phyloP scores from a whole-genome alignment of 2,888 invertebrate genomes.

The Epistrophe eligans region DNA sequence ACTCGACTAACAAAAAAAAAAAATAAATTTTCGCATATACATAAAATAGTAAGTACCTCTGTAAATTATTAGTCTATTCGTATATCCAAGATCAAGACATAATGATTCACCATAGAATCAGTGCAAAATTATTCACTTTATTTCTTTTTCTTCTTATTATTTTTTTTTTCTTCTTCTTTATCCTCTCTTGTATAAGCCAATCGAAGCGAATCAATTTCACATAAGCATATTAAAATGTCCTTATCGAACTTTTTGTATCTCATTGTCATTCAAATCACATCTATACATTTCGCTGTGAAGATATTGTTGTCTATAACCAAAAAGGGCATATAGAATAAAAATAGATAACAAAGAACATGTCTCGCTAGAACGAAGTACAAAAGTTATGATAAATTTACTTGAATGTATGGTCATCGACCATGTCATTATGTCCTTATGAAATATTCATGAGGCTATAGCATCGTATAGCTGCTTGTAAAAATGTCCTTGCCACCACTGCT shows the following conservation, averaged over 20 bases:
- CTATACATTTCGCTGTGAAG: conserved; percentile 16
- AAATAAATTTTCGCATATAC: no score
- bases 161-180: neutral
- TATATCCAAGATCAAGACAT: conserved; percentile 18
- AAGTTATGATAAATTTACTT: conserved; percentile 72
- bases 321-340: neutral
- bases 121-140: conserved; percentile 47
- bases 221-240: conserved; percentile 61
- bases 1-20: no score
- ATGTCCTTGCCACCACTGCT: conserved; percentile 38
- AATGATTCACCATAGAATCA: conserved; percentile 25
- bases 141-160: neutral
- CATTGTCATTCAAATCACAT: conserved; percentile 69
- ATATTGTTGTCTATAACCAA: neutral
- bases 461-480: conserved; percentile 46
- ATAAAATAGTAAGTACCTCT: neutral
- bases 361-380: conserved; percentile 39
- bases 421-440: conserved; percentile 72
- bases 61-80: conserved; percentile 16
- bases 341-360: neutral
- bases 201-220: conserved; percentile 68
- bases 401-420: conserved; percentile 72
- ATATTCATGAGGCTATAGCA: conserved; percentile 62
- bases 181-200: conserved; percentile 47
- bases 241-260: conserved; percentile 49